Evolutionary conservation across 2,113 vertebrate species (phyloP), one percentile per base, ranked within the genome.

Genomic region (Anthoscopus minutus): DNA sequence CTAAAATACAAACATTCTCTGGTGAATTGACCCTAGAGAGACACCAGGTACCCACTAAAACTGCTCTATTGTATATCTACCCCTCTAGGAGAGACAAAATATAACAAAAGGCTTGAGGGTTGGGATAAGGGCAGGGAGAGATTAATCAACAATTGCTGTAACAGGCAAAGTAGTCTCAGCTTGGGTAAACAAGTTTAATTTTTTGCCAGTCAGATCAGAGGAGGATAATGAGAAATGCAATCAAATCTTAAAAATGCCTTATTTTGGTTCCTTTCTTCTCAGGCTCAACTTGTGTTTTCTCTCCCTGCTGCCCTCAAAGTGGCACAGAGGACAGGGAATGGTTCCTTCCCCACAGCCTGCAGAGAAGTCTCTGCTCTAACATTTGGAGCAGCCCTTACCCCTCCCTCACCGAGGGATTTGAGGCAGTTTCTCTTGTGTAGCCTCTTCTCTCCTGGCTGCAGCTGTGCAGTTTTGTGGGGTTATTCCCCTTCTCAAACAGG

Each of bases 401-500:
- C 35, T 61, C 18, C 18, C 33, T 80, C 40, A 12, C 25, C 0
- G n/a, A n/a, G n/a, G n/a, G n/a, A n/a, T n/a, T n/a, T n/a, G n/a
- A n/a, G n/a, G n/a, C n/a, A n/a, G n/a, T n/a, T n/a, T n/a, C n/a
- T 42, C 47, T 33, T 8, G 15, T 0, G 4, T 4, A 7, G 38
- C 30, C 58, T 27, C 45, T n/a, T 19, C 60, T 72, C 53, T 61
- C 40, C 53, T 60, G 53, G 53, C 45, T 86, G 67, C 22, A 40
- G 8, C 0, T 28, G 12, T 7, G 30, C 40, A 12, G 13, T 37
- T 80, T 27, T 23, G 24, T 47, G 53, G 33, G 13, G 7, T 30
- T 67, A 5, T 81, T 79, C 7, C 15, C 3, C 12, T 42, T 35
- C 6, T 35, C 3, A 19, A 40, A 5, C 23, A 24, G 1, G 0